Conservation (phyloP, 2,797 vertebrate genomes). For the Natrix natrix region DNA sequence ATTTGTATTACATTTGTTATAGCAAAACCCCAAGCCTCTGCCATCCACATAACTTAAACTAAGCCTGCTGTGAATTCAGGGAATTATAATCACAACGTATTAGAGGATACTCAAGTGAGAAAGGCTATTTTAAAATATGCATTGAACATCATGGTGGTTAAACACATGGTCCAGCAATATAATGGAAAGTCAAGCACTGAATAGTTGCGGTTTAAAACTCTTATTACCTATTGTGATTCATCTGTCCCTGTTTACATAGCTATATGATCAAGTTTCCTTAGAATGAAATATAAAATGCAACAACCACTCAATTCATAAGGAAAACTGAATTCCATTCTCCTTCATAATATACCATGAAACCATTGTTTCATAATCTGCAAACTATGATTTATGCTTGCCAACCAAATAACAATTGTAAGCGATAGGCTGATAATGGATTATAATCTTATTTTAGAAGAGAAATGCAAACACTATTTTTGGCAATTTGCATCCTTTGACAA, state of each 20-base stretch:
- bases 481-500: background rate
- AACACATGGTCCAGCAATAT: background rate
- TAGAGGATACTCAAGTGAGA: background rate
- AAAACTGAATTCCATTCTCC: background rate
- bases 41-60: background rate
- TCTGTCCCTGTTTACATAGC: background rate
- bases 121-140: background rate
- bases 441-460: background rate
- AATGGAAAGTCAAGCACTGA: background rate
- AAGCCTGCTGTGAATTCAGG: background rate
- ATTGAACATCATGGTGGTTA: background rate
- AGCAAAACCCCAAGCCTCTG: constrained; percentile 18
- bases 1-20: constrained; percentile 38
- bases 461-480: background rate
- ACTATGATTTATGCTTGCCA: background rate
- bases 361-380: background rate
- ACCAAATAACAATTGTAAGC: background rate
- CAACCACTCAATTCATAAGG: background rate
- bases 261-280: background rate
- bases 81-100: background rate
- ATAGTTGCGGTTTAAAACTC: no score
- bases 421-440: background rate
- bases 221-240: background rate
- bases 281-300: background rate
- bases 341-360: background rate